These are phyloP conservation scores for Matsumyia berberina DNA, from an alignment of 2,888 invertebrate genomes.

Conservation along the genomic window DNA sequence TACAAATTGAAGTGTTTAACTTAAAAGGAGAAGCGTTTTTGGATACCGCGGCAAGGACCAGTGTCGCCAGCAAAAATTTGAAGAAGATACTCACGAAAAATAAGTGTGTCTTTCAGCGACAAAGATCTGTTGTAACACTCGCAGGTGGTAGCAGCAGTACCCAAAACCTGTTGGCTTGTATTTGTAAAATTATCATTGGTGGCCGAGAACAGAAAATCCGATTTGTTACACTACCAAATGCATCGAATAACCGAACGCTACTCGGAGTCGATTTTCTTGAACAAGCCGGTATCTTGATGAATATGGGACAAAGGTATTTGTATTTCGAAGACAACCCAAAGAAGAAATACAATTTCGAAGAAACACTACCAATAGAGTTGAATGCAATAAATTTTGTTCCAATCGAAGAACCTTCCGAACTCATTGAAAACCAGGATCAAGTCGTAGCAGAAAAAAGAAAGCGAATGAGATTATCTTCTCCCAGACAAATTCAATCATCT, in stretches of 20 bases:
- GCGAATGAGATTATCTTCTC: too few relatives aligned
- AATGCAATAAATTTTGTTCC: too few relatives aligned
- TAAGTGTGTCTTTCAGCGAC: not conserved
- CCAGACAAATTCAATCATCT: too few relatives aligned
- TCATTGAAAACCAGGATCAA: too few relatives aligned
- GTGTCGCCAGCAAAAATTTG: slow-evolving; percentile 40
- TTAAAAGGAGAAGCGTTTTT: slow-evolving; percentile 59
- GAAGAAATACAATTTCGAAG: not conserved
- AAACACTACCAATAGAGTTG: too few relatives aligned
- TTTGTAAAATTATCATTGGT: not conserved
- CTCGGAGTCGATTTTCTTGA: not conserved
- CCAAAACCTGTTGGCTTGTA: too few relatives aligned
- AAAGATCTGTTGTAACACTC: slow-evolving; percentile 25
- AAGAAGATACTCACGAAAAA: slow-evolving; percentile 37
- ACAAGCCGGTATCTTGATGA: not conserved
- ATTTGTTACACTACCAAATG: not conserved
- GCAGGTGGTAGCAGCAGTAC: slow-evolving; percentile 44
- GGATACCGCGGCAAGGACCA: slow-evolving; percentile 65
- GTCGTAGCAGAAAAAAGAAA: too few relatives aligned
- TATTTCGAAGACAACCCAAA: not conserved
- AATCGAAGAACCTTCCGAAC: too few relatives aligned
- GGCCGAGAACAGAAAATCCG: not conserved
- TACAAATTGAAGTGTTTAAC: slow-evolving; percentile 26
- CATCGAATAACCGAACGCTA: not conserved
- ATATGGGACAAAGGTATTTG: not conserved